Conservation (phyloP, 2,888 invertebrate genomes). For the Aricia artaxerxes region DNA sequence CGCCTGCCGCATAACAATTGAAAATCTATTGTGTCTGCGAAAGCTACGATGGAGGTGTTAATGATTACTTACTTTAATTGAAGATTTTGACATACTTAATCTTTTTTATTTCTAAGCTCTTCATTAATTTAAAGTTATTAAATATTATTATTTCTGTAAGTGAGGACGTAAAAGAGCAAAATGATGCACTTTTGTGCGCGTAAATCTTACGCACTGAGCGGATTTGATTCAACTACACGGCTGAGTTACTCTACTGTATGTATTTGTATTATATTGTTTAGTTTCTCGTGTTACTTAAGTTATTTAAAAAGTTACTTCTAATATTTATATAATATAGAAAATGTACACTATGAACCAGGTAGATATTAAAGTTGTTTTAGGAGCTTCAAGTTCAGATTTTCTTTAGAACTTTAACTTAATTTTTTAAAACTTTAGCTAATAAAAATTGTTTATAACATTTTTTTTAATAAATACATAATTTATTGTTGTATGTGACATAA, state of each 20-base stretch:
- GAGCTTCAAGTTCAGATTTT: not conserved
- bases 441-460: not conserved
- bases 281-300: not conserved
- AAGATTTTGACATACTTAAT: too few relatives aligned
- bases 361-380: not conserved
- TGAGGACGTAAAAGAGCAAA: not conserved
- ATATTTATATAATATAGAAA: not conserved
- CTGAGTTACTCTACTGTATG: not conserved
- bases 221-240: not conserved
- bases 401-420: too few relatives aligned
- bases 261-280: not conserved
- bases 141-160: not conserved
- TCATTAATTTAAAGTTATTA: not conserved
- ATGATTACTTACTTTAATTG: too few relatives aligned
- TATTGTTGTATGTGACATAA: not conserved
- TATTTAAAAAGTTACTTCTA: not conserved
- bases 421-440: too few relatives aligned
- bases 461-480: not conserved
- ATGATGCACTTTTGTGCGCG: not conserved
- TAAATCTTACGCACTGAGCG: too few relatives aligned
- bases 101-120: too few relatives aligned
- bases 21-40: too few relatives aligned
- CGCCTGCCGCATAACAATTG: too few relatives aligned
- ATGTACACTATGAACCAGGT: not conserved
- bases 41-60: too few relatives aligned